Evolutionary conservation across 2,113 vertebrate species (phyloP), one percentile per base, ranked within the genome.

Genomic region (Sinocyclocheilus anshuiensis): DNA sequence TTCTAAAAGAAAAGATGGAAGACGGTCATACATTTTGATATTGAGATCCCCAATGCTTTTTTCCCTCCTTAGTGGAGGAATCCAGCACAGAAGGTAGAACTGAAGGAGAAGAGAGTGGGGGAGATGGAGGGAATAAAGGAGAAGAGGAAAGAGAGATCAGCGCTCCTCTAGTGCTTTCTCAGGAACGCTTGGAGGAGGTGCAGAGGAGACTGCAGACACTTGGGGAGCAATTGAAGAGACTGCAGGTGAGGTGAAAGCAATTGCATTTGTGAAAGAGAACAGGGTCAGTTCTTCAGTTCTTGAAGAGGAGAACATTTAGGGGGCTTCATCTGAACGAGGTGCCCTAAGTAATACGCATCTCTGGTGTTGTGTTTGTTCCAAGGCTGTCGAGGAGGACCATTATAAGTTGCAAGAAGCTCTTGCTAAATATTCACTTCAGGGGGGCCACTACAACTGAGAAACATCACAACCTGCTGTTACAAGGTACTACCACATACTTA

Each of bases 191-290:
- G 39, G 94, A 94, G 39, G 93, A 96, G 84, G 91, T 97, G 84
- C 87, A 88, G 88, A 93, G 92, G 81, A 91, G 92, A 83, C 91
- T 97, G 26, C 90, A 90, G n/a, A 88, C 89, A 87, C 92, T 98
- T 88, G 94, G 96, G 92, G 93, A 95, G 53, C 90, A 88, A 11
- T 11, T 97, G 50, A 96, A 92, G 91, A 94, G 90, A 84, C 93
- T 97, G 83, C 95, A 97, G 96, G 97, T 97, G 75, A 90, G 91
- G 8, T 50, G 42, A 63, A 36, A 12, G 16, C 50, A 0, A 20
- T 18, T 77, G 26, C 3, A 55, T 77, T 50, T 55, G 22, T 53
- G 33, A 72, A 39, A 74, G 18, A 11, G 18, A 36, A 72, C 18
- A 4, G 69, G 12, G 5, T 20, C 16, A 20, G 53, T 4, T 4